These are phyloP conservation scores for Rhabdomys dilectus DNA, from an alignment of 2,113 vertebrate genomes.

Conservation along the genomic window DNA sequence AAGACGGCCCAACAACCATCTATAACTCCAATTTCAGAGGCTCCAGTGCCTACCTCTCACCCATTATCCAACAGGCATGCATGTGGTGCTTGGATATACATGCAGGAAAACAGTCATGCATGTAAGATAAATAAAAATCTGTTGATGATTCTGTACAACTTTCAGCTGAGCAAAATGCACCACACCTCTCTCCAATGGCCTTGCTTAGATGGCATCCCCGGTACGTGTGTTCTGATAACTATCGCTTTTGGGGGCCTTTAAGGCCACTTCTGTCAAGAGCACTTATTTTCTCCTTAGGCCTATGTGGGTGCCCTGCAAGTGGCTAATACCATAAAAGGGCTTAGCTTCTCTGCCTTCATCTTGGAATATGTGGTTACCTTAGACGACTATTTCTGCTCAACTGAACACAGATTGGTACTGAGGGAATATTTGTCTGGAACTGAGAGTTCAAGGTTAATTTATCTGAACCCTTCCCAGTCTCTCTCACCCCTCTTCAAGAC, in stretches of 20 bases:
- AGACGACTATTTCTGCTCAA: background rate
- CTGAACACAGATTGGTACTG: background rate
- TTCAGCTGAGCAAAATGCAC: background rate
- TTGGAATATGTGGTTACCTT: background rate
- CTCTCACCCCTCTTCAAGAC: background rate
- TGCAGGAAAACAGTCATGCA: background rate
- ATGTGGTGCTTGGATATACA: no score
- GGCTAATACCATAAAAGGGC: background rate
- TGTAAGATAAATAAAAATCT: background rate
- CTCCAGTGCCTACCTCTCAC: background rate
- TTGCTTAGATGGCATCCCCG: background rate
- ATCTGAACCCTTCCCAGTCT: background rate
- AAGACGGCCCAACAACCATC: background rate
- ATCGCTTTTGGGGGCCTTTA: background rate
- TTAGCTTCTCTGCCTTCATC: background rate
- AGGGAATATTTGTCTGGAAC: background rate
- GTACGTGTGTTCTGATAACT: rapidly evolving
- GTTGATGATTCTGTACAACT: no score
- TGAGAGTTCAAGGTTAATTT: background rate
- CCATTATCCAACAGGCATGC: background rate
- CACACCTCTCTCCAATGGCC: background rate
- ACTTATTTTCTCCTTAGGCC: background rate
- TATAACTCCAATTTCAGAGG: background rate
- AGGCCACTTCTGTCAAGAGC: background rate
- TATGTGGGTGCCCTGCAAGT: background rate